These are phyloP conservation scores for Channa maculata DNA, from an alignment of 2,113 vertebrate genomes.

Conservation along the genomic window DNA sequence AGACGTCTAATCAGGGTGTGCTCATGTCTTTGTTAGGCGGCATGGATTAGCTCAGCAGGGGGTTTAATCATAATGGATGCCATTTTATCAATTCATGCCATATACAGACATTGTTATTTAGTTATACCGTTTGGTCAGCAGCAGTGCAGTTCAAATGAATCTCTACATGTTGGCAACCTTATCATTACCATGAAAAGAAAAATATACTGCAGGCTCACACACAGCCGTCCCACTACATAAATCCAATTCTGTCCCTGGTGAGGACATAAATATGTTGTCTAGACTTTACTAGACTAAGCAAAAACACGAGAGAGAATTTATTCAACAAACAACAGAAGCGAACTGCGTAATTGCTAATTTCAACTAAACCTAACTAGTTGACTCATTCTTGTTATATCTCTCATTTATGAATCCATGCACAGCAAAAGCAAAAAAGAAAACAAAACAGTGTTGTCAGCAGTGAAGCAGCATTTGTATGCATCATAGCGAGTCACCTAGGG, in stretches of 20 bases:
- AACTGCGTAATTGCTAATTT: conserved; percentile 53
- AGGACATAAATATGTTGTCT: conserved; percentile 43
- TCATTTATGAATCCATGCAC: conserved; percentile 8
- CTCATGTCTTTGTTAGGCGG: conserved; percentile 70
- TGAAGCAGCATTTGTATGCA: conserved; percentile 14
- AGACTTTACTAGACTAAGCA: conserved; percentile 43
- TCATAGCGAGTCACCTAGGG: conserved; percentile 63
- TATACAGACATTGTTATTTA: neutral
- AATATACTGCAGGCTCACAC: conserved; percentile 14
- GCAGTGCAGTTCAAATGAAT: neutral
- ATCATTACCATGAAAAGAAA: conserved; percentile 32
- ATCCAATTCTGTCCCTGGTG: conserved; percentile 8
- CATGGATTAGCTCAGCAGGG: conserved; percentile 42
- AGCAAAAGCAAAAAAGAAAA: conserved; percentile 8
- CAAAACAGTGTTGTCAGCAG: conserved; percentile 20
- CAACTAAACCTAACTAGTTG: conserved; percentile 35
- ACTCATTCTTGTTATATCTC: conserved; percentile 49
- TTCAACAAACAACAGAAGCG: conserved; percentile 26
- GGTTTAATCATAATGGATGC: conserved; percentile 37
- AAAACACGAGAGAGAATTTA: conserved; percentile 30
- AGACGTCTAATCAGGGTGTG: conserved; percentile 70
- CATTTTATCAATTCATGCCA: conserved; percentile 36
- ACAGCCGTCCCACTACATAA: neutral
- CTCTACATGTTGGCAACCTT: conserved; percentile 12
- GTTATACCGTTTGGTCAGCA: conserved; percentile 6